Conservation (phyloP, 2,797 vertebrate genomes). For the Oceanodroma leucorhoa region DNA sequence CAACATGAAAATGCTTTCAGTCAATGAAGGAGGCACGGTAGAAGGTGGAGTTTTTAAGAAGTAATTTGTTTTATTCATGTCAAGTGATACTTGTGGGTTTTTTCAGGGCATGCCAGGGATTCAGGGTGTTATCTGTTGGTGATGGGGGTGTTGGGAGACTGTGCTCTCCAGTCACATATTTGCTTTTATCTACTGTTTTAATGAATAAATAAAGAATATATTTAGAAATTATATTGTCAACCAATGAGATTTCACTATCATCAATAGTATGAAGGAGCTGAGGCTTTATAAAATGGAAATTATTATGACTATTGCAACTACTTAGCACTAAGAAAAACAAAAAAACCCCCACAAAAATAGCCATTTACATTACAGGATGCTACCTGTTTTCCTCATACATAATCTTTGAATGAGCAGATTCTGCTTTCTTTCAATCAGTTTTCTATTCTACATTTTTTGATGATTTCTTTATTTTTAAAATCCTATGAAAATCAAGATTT, state of each 20-base stretch:
- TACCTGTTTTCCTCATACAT: not conserved
- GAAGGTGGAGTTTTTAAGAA: not conserved
- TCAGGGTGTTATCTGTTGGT: not conserved
- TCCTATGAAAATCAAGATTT: not conserved
- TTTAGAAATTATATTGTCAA: not conserved
- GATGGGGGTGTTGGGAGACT: not conserved
- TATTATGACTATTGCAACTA: not conserved
- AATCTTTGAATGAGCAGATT: not conserved
- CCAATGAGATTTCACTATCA: not conserved
- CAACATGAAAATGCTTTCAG: not conserved
- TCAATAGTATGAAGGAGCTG: not conserved
- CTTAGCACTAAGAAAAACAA: not conserved
- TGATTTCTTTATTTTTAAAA: not conserved
- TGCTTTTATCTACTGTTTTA: slow-evolving; percentile 5
- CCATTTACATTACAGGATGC: not conserved
- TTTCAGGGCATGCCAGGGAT: not conserved
- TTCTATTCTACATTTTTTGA: not conserved
- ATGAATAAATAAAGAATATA: not conserved
- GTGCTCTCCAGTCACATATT: not conserved
- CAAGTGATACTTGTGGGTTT: not conserved
- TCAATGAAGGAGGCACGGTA: not conserved
- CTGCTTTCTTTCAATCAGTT: not conserved
- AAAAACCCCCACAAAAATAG: rapidly evolving
- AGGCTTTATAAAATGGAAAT: not conserved
- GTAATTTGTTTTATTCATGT: not conserved